These are phyloP conservation scores for Trialeurodes vaporariorum DNA, from an alignment of 1,140 invertebrate species.

Conservation along the genomic window DNA sequence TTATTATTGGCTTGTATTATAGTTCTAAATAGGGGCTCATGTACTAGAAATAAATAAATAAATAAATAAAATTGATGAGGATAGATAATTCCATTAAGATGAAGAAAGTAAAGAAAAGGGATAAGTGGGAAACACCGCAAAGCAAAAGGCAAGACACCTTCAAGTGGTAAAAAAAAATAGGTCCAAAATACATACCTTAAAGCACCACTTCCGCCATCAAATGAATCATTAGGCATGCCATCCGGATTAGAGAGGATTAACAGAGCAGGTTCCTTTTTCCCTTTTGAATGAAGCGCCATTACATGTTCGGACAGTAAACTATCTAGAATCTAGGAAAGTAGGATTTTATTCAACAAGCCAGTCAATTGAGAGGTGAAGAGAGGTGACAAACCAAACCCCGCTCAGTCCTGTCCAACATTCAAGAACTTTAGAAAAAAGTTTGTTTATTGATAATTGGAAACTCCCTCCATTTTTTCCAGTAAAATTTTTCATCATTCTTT, in stretches of 20 bases:
- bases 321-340: conserved; percentile 48
- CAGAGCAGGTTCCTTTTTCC: conserved; percentile 9
- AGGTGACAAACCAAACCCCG: not conserved
- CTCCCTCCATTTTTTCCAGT: conserved; percentile 5
- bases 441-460: not conserved
- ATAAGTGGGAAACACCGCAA: not conserved
- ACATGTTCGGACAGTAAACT: conserved; percentile 68
- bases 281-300: conserved; percentile 54
- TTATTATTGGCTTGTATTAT: too few species aligned
- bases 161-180: not conserved
- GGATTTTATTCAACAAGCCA: conserved; percentile 13
- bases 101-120: too few species aligned
- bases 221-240: not conserved
- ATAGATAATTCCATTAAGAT: too few species aligned
- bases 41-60: too few species aligned
- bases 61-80: too few species aligned
- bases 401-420: conserved; percentile 3
- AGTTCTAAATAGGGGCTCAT: too few species aligned
- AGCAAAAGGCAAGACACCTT: not conserved
- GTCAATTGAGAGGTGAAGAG: conserved; percentile 10
- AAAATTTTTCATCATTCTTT: conserved; percentile 8
- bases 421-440: not conserved
- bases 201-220: not conserved
- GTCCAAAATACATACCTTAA: not conserved
- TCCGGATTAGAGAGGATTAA: not conserved